A percentile compares a stretch with the other conserved stretches of the same genome.
Conservation (phyloP, 2,797 vertebrate genomes). For the Crocodylus rhombifer region DNA sequence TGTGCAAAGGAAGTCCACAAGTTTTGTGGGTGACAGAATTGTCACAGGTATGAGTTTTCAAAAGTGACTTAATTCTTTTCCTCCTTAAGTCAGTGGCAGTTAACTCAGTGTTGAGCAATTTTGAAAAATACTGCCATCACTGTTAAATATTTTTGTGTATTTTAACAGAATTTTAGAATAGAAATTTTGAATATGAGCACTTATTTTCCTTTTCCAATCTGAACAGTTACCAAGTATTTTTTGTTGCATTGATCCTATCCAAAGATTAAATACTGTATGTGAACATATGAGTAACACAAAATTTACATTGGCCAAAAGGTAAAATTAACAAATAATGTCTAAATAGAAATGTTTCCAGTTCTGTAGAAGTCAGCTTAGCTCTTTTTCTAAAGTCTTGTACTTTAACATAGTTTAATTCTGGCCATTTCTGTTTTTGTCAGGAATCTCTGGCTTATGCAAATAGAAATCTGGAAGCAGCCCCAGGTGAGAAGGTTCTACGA, state of each 20-base stretch:
- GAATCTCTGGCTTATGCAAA: constrained; percentile 76
- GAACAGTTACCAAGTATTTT: background rate
- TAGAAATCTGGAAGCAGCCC: constrained; percentile 77
- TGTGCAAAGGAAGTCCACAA: background rate
- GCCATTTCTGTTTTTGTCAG: constrained; percentile 49
- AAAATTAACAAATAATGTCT: background rate
- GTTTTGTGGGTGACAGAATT: background rate
- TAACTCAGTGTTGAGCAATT: background rate
- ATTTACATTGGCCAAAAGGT: background rate
- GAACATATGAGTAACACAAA: background rate
- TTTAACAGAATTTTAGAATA: background rate
- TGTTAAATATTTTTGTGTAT: background rate
- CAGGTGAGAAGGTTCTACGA: constrained; percentile 89
- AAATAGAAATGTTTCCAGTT: background rate
- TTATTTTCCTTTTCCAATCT: background rate
- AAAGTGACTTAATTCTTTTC: background rate
- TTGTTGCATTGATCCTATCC: background rate
- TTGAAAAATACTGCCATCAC: background rate
- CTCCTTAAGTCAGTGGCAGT: background rate
- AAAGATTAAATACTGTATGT: background rate
- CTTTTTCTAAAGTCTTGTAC: background rate
- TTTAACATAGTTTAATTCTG: background rate
- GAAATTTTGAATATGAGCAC: background rate
- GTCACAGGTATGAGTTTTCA: background rate
- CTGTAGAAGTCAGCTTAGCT: background rate